A percentile compares a stretch with the other conserved stretches of the same genome.
Conservation (phyloP, 2,888 invertebrate genomes). For the Tetragonula carbonaria region DNA sequence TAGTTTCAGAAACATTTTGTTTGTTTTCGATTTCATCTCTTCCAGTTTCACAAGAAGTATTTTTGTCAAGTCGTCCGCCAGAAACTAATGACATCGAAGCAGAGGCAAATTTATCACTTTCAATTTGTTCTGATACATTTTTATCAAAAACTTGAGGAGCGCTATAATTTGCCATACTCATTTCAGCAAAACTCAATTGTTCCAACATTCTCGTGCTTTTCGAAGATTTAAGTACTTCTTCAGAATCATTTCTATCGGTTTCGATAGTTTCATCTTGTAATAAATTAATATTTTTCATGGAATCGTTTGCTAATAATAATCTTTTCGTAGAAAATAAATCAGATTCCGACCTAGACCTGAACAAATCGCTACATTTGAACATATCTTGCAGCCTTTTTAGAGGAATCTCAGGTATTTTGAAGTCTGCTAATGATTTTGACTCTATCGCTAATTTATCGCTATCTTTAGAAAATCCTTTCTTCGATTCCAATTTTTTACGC, state of each 20-base stretch:
- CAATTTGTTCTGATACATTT: slow-evolving; percentile 47
- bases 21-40: slow-evolving; percentile 24
- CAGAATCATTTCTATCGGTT: slow-evolving; percentile 43
- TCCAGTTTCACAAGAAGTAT: slow-evolving; percentile 22
- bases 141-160: slow-evolving; percentile 69
- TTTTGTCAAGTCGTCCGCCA: slow-evolving; percentile 51
- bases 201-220: slow-evolving; percentile 38
- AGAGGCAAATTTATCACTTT: slow-evolving; percentile 47
- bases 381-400: slow-evolving; percentile 81
- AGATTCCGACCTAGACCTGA: slow-evolving; percentile 80
- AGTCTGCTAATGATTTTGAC: slow-evolving; percentile 78
- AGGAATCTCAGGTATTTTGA: slow-evolving; percentile 82
- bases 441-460: slow-evolving; percentile 80
- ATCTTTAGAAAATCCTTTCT: slow-evolving; percentile 75
- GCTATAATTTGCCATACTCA: slow-evolving; percentile 53
- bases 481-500: slow-evolving; percentile 81
- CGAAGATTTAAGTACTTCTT: slow-evolving; percentile 21
- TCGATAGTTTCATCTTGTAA: slow-evolving; percentile 26
- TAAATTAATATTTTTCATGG: slow-evolving; percentile 30
- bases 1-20: slow-evolving; percentile 60
- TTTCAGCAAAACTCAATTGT: slow-evolving; percentile 47
- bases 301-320: slow-evolving; percentile 42
- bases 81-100: slow-evolving; percentile 41
- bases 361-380: slow-evolving; percentile 78
- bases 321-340: slow-evolving; percentile 72